Evolutionary conservation across 2,888 invertebrate species (phyloP).

Genomic region (Drosophila anomelani): DNA sequence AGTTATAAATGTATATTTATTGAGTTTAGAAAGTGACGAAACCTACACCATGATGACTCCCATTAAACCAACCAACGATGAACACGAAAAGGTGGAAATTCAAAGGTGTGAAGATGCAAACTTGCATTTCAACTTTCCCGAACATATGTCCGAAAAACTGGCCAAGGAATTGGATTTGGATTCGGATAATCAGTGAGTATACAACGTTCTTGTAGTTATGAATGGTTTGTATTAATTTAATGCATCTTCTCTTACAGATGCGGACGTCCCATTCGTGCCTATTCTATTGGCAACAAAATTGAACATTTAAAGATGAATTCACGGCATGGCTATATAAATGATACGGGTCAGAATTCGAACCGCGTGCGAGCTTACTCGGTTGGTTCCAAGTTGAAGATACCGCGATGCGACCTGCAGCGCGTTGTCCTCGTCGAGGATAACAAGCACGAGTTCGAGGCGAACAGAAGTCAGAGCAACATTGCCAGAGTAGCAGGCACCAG

Average conservation of each 20-base stretch:
- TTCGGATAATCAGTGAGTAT: constrained; percentile 64
- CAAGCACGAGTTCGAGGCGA: constrained; percentile 55
- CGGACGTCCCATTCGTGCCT: constrained; percentile 90
- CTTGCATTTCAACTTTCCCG: constrained; percentile 60
- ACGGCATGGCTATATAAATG: constrained; percentile 84
- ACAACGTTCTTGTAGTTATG: neutral
- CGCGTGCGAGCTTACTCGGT: constrained; percentile 92
- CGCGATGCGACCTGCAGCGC: constrained; percentile 81
- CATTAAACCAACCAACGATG: constrained; percentile 48
- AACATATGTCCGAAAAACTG: constrained; percentile 63
- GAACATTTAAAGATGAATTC: constrained; percentile 87
- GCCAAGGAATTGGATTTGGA: constrained; percentile 50
- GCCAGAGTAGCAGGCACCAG: constrained; percentile 58
- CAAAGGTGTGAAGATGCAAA: constrained; percentile 35
- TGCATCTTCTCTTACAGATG: constrained; percentile 35
- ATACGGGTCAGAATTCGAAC: constrained; percentile 84
- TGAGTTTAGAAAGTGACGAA: constrained; percentile 53
- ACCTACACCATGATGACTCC: constrained; percentile 72
- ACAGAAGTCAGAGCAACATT: constrained; percentile 70
- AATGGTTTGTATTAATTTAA: neutral
- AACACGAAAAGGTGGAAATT: constrained; percentile 44
- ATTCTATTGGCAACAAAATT: constrained; percentile 93
- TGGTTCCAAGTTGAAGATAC: constrained; percentile 88
- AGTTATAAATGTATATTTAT: neutral
- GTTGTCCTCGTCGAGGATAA: constrained; percentile 74